Evolutionary conservation across 2,113 vertebrate genomes (phyloP).

Genomic region (Opisthocomus hoazin): DNA sequence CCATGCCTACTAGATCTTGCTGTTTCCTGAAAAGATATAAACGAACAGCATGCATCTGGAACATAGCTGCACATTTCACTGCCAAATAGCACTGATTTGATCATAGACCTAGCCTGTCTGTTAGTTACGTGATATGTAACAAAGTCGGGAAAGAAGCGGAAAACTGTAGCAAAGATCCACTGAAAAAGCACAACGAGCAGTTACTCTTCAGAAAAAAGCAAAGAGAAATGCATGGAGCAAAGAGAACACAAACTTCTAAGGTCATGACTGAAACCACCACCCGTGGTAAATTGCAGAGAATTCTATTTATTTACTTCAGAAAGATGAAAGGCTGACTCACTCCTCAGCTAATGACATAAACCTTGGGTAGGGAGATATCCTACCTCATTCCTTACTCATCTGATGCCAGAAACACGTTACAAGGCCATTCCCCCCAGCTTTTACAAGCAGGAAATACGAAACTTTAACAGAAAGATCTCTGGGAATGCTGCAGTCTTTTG

Average conservation of each 20-base stretch:
- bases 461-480: neutral
- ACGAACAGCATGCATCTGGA: neutral
- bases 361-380: neutral
- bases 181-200: neutral
- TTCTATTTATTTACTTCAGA: neutral
- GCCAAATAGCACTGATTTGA: neutral
- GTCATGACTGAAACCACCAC: conserved; percentile 2
- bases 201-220: neutral
- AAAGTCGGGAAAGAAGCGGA: neutral
- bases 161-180: neutral
- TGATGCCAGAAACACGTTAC: conserved; percentile 10
- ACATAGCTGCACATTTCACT: neutral
- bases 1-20: neutral
- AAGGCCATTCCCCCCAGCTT: neutral
- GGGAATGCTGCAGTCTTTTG: neutral
- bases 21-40: neutral
- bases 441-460: neutral
- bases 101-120: neutral
- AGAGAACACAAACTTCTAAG: neutral
- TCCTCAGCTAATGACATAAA: neutral
- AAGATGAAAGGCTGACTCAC: conserved; percentile 23
- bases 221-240: neutral
- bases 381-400: conserved; percentile 4
- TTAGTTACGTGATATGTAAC: neutral
- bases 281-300: neutral